Percentiles rank a stretch among this genome's conserved stretches.
Conservation (phyloP, 2,113 vertebrate genomes). For the Erpornis zantholeuca region DNA sequence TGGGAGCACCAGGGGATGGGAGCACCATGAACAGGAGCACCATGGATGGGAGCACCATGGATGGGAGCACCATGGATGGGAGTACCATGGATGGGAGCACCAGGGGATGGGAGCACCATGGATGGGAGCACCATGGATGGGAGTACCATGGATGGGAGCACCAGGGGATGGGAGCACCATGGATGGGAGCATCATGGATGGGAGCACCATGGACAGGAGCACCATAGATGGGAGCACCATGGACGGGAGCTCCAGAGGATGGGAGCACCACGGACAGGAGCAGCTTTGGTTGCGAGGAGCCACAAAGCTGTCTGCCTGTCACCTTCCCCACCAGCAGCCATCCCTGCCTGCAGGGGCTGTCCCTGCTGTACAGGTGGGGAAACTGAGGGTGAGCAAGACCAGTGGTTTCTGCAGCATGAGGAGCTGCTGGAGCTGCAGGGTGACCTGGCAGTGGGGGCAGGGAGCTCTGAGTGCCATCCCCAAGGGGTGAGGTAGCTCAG, state of each 20-base stretch:
- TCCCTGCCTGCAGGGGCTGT: not conserved
- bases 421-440: not conserved
- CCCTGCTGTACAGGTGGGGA: not conserved
- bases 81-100: too few species aligned
- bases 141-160: not conserved
- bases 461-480: accelerated
- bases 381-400: not conserved
- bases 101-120: not conserved
- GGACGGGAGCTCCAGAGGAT: too few species aligned
- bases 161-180: too few species aligned
- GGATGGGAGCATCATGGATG: too few species aligned
- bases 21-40: too few species aligned
- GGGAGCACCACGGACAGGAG: not conserved
- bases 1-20: too few species aligned
- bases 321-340: not conserved
- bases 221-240: not conserved
- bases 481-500: not conserved
- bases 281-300: not conserved
- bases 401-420: not conserved
- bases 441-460: not conserved
- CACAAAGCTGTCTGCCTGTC: not conserved
- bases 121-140: too few species aligned
- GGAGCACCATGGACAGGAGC: not conserved
- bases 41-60: too few species aligned
- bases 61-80: not conserved